These are phyloP conservation scores for Drosophila ironensis DNA, from an alignment of 1,140 invertebrate genomes.

Conservation along the genomic window DNA sequence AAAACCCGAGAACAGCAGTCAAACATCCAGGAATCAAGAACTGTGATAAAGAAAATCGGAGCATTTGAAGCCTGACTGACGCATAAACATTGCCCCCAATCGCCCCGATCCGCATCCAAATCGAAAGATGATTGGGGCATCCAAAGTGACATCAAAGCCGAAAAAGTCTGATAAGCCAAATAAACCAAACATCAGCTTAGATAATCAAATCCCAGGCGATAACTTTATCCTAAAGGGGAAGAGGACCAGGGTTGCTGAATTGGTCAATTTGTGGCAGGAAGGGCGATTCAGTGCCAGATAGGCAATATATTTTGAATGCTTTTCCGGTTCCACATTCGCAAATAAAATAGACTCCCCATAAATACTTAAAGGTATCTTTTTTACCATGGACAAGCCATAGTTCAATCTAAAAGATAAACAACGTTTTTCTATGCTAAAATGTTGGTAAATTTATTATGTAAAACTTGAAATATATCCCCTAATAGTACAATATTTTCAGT, in stretches of 20 bases:
- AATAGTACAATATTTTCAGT: not conserved
- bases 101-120: conserved; percentile 7
- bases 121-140: conserved; percentile 15
- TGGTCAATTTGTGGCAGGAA: conserved; percentile 1
- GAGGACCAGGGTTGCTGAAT: not conserved
- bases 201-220: conserved; percentile 40
- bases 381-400: no score
- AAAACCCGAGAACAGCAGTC: conserved; percentile 42
- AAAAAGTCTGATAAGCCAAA: conserved; percentile 65
- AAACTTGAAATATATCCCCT: not conserved
- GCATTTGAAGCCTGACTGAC: conserved; percentile 40
- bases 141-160: conserved; percentile 65
- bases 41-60: not conserved
- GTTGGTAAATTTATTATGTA: no score
- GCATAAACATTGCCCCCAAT: conserved; percentile 49
- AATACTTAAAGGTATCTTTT: no score
- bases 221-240: conserved; percentile 33
- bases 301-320: no score
- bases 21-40: not conserved
- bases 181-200: conserved; percentile 59
- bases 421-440: no score
- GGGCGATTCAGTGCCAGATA: not conserved
- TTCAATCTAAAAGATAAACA: no score
- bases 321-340: no score
- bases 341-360: no score